A percentile compares a stretch with the other conserved stretches of the same genome.
Conservation (phyloP, 2,113 vertebrate species). For the Bos javanicus region DNA sequence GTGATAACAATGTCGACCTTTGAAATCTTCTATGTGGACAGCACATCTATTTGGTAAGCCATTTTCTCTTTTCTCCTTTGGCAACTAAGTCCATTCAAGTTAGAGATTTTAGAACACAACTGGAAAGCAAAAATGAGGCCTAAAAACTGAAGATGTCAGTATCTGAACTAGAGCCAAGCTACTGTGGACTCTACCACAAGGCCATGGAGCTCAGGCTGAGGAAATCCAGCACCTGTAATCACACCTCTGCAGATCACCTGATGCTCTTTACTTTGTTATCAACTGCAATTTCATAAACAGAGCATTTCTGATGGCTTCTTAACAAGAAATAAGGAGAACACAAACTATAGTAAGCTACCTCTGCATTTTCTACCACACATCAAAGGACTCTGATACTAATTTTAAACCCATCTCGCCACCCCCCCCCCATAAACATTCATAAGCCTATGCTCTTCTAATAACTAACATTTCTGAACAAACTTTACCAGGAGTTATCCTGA, state of each 20-base stretch:
- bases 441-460: not conserved
- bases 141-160: not conserved
- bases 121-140: not conserved
- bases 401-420: not conserved
- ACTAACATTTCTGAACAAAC: constrained; percentile 24
- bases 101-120: not conserved
- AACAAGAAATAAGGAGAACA: not conserved
- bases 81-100: not conserved
- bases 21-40: not conserved
- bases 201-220: not conserved
- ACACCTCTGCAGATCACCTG: not conserved
- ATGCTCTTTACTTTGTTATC: not conserved
- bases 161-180: not conserved
- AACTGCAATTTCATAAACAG: not conserved
- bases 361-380: not conserved
- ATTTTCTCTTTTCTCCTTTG: not conserved
- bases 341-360: not conserved
- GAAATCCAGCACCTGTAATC: not conserved
- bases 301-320: not conserved
- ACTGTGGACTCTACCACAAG: not conserved
- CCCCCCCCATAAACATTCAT: not conserved
- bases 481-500: not conserved
- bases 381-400: not conserved
- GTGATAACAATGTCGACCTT: not conserved
- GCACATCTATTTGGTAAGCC: not conserved